Base-by-base conservation (phyloP, 2,888 invertebrate species). In the Cheilosia urbana region DNA sequence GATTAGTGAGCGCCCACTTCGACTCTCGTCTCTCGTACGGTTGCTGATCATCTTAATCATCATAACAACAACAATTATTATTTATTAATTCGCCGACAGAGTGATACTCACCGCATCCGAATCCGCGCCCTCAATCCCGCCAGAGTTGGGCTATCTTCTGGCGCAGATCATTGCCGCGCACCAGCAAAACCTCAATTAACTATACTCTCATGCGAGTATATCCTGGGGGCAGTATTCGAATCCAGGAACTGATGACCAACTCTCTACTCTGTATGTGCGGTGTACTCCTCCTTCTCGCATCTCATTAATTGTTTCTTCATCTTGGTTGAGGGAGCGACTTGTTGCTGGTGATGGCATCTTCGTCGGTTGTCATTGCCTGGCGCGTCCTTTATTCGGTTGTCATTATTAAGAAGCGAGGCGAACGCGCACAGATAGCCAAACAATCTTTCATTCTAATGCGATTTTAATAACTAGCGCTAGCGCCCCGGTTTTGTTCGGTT, bases 381-480 rank as follows among this genome's bases (percentile, higher is more conserved):
- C 71, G 37, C 55, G 71, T 77, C 73, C 77, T 85, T 84, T 87
- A 73, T 82, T 81, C 63, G 76, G 77, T 73, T 82, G 87, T 87
- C 82, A 77, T 77, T 87, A 82, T 73, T 77, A 51, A 63, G 68
- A 65, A 66, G 55, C 37, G 19, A 51, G 66, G 72, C 60, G 63
- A 42, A 27, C 37, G 47, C 63, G 53, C 37, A 11, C 21, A 73
- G 63, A 69, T 78, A 77, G 73, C 80, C 71, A 79, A 79, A 85
- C 81, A 81, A 85, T 85, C 81, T 81, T 81, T 85, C 89, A 90
- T 90, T 91, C 91, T 92, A 92, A 92, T 92, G 91, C 91, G 92
- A 90, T 92, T 92, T 92, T 92, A 92, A 92, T 92, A 92, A 92
- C 91, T 90, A 91, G 89, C 91, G 90, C 91, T 90, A 91, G 89